Percentiles rank a stretch among this genome's conserved stretches.
These are phyloP conservation scores for Microtus oregoni DNA, from an alignment of 2,113 vertebrate species.

Conservation along the genomic window DNA sequence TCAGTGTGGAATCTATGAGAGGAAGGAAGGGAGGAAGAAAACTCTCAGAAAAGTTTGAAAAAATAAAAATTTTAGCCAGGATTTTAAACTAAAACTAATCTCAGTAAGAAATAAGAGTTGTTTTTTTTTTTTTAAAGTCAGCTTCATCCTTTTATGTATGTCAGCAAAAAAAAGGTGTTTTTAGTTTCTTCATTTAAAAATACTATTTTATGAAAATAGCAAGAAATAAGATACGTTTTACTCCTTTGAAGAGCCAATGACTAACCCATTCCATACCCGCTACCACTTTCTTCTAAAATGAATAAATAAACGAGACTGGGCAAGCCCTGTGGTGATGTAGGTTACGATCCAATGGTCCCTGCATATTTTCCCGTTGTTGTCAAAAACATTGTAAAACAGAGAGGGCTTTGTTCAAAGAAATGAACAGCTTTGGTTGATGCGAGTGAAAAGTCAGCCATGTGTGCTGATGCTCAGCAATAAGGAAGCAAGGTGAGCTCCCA, in stretches of 20 bases:
- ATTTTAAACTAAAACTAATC: conserved; percentile 27
- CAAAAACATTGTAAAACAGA: conserved; percentile 87
- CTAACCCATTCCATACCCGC: neutral
- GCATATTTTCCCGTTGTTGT: conserved; percentile 35
- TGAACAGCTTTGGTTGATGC: conserved; percentile 89
- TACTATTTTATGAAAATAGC: conserved; percentile 14
- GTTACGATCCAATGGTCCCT: conserved; percentile 7
- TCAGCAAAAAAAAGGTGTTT: neutral
- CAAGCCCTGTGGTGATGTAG: neutral
- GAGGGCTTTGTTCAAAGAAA: conserved; percentile 86
- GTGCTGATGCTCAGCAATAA: conserved; percentile 93
- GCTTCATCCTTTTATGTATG: neutral
- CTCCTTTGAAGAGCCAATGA: neutral
- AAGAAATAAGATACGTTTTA: neutral
- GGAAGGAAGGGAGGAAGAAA: neutral
- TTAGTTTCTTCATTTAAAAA: neutral
- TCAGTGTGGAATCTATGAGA: neutral
- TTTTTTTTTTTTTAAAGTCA: neutral
- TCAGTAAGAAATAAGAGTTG: neutral
- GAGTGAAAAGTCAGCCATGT: conserved; percentile 89
- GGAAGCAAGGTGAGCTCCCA: conserved; percentile 90
- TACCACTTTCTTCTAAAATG: neutral
- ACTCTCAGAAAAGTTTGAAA: neutral
- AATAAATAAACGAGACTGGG: neutral
- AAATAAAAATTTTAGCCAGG: neutral